phyloP scores from a whole-genome alignment of 2,113 vertebrate genomes.

The Nerophis ophidion region DNA sequence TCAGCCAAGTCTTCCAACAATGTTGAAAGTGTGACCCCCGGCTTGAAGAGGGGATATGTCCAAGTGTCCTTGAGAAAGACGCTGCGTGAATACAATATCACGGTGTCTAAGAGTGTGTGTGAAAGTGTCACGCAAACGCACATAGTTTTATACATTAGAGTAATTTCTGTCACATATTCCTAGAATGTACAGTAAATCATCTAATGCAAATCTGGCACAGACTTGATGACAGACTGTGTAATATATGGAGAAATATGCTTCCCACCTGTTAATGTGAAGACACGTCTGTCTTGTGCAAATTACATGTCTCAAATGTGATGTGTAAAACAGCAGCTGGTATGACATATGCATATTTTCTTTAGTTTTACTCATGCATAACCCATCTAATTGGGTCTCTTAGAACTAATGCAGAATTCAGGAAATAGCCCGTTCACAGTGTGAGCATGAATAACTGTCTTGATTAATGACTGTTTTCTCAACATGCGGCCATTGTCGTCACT shows the following conservation, averaged over 20 bases:
- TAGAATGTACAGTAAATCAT: slow-evolving; percentile 10
- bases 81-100: background rate
- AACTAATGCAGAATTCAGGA: background rate
- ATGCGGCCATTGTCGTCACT: slow-evolving; percentile 14
- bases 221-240: slow-evolving; percentile 18
- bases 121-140: background rate
- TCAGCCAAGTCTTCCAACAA: background rate
- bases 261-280: slow-evolving; percentile 21
- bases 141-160: background rate
- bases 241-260: slow-evolving; percentile 40
- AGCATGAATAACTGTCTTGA: slow-evolving; percentile 1
- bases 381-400: background rate
- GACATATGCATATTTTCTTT: background rate
- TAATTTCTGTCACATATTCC: slow-evolving; percentile 9
- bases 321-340: background rate
- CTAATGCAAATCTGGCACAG: slow-evolving; percentile 32
- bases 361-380: background rate
- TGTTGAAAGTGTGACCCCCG: background rate
- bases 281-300: slow-evolving; percentile 12
- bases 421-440: background rate
- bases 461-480: slow-evolving; percentile 10
- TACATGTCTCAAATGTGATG: background rate
- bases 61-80: background rate
- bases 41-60: background rate
- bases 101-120: background rate